phyloP scores from a whole-genome alignment of 2,797 vertebrate species.

The Microcaecilia unicolor region DNA sequence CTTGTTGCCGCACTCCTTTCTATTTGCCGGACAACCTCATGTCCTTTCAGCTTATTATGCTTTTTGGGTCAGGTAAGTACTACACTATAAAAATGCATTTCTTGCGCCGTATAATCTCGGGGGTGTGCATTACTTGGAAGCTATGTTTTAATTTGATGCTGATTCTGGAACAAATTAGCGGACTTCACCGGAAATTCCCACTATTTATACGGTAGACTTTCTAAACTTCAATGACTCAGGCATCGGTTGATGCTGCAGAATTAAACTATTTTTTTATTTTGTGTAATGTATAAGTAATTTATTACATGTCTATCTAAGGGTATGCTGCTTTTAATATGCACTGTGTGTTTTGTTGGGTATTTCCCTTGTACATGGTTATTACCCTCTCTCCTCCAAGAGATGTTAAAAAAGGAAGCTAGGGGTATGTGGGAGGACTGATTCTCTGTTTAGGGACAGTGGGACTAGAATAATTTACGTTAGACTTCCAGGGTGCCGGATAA shows the following conservation, averaged over 20 bases:
- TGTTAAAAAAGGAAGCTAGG: constrained; percentile 37
- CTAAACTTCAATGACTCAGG: constrained; percentile 46
- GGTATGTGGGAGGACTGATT: too few relatives aligned
- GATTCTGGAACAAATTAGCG: constrained; percentile 60
- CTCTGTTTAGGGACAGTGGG: constrained; percentile 40
- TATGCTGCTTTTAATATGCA: constrained; percentile 66
- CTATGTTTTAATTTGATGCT: constrained; percentile 49
- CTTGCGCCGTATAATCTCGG: constrained; percentile 69
- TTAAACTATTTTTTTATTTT: constrained; percentile 52
- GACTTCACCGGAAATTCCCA: constrained; percentile 32
- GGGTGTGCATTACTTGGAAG: constrained; percentile 74
- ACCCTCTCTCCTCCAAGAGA: too few relatives aligned
- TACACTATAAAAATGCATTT: constrained; percentile 49
- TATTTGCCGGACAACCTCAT: constrained; percentile 43
- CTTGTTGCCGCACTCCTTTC: constrained; percentile 31
- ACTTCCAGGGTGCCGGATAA: constrained; percentile 23
- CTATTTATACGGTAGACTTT: constrained; percentile 43
- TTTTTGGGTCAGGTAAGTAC: constrained; percentile 47
- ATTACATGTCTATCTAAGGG: constrained; percentile 59
- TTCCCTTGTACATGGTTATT: constrained; percentile 51
- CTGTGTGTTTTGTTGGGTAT: constrained; percentile 60
- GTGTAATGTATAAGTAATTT: constrained; percentile 60
- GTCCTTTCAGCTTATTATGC: constrained; percentile 39
- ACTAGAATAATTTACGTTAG: constrained; percentile 16
- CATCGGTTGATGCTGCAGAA: constrained; percentile 58